These are phyloP conservation scores for Trachops cirrhosus DNA, from an alignment of 2,797 vertebrate species.

Conservation along the genomic window DNA sequence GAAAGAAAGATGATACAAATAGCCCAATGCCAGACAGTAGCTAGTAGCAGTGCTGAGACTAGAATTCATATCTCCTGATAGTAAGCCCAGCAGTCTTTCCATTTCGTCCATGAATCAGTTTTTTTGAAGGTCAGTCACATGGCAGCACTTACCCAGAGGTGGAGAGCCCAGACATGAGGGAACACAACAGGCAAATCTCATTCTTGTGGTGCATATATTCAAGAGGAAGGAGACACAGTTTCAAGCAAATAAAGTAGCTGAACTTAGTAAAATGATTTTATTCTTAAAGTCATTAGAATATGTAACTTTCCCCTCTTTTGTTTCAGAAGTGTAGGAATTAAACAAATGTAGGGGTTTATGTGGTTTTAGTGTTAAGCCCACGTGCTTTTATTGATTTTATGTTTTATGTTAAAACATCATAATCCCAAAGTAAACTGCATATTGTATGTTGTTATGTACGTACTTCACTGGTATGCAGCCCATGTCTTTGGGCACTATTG, in stretches of 20 bases:
- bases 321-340: conserved; percentile 59
- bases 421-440: conserved; percentile 75
- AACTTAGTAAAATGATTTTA: conserved; percentile 49
- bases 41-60: background rate
- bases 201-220: fast-evolving
- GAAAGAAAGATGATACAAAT: background rate
- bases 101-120: background rate
- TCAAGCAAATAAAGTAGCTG: background rate
- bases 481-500: conserved; percentile 40
- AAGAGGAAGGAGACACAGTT: background rate
- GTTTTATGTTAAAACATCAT: conserved; percentile 83
- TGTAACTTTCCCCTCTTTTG: conserved; percentile 6
- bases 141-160: background rate
- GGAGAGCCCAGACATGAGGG: background rate
- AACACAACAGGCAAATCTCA: background rate
- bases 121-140: background rate
- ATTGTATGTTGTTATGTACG: conserved; percentile 76
- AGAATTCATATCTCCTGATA: background rate
- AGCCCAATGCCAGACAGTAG: background rate
- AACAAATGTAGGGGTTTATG: conserved; percentile 45
- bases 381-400: conserved; percentile 66
- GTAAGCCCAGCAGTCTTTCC: background rate
- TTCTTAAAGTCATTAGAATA: conserved; percentile 61
- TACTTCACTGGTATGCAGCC: conserved; percentile 49
- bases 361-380: conserved; percentile 61